Conservation (phyloP, 2,888 invertebrate species). For the Polia nebulosa region DNA sequence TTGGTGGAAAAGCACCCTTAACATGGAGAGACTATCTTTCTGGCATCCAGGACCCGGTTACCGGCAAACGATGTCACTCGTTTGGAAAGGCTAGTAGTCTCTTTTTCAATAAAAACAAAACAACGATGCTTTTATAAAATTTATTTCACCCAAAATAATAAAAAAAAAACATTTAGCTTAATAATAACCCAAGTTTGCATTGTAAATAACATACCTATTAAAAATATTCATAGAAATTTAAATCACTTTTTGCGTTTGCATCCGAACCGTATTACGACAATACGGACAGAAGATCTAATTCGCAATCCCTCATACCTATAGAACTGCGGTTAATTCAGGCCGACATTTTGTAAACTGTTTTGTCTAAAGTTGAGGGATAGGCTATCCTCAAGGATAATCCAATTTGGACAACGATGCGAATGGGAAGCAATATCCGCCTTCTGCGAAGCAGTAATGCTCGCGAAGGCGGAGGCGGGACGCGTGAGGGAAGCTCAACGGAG, state of each 20-base stretch:
- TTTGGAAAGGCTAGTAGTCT: not conserved
- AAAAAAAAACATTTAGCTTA: slow-evolving; percentile 42
- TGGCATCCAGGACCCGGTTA: not conserved
- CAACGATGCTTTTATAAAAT: slow-evolving; percentile 8
- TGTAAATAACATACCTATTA: slow-evolving; percentile 28
- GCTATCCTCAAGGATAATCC: not conserved
- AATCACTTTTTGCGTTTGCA: not conserved
- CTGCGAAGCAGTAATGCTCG: no score
- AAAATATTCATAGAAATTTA: not conserved
- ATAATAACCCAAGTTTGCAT: slow-evolving; percentile 44
- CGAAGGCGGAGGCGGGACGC: no score
- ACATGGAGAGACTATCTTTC: not conserved
- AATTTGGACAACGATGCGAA: slow-evolving; percentile 1
- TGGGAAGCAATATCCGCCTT: no score
- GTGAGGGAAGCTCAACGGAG: no score
- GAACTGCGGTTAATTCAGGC: not conserved
- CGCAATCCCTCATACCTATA: not conserved
- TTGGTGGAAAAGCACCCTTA: not conserved
- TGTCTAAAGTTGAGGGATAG: not conserved
- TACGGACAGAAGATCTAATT: not conserved
- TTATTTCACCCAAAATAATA: slow-evolving; percentile 37
- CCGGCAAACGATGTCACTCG: not conserved
- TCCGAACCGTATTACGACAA: not conserved
- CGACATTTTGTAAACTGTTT: not conserved
- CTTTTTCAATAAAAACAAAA: slow-evolving; percentile 19